phyloP scores from a whole-genome alignment of 2,113 vertebrate species.

The Rhinoptilus africanus region DNA sequence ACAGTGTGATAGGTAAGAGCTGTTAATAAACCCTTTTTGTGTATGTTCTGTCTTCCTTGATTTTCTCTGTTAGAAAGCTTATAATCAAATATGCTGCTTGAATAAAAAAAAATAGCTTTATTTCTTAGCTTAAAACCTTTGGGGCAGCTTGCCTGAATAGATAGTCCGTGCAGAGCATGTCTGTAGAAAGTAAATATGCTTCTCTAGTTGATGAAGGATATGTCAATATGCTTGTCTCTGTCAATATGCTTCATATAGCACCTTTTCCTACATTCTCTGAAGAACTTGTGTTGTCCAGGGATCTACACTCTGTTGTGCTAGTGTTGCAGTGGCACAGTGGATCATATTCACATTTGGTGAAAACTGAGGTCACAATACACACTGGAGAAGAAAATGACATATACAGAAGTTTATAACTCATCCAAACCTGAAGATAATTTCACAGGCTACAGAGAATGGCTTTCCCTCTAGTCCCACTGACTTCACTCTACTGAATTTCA shows the following conservation, averaged over 20 bases:
- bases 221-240: not conserved
- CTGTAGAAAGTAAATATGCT: not conserved
- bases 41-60: not conserved
- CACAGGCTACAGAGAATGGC: not conserved
- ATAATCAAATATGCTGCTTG: not conserved
- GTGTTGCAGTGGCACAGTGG: no score
- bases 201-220: not conserved
- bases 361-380: not conserved
- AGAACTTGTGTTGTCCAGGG: not conserved
- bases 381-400: not conserved
- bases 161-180: not conserved
- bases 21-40: not conserved
- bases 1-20: not conserved
- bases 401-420: not conserved
- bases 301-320: not conserved
- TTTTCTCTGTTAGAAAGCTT: not conserved
- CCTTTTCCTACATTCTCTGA: not conserved
- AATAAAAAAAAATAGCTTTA: not conserved
- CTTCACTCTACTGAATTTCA: not conserved
- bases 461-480: not conserved
- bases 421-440: not conserved
- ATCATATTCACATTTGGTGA: not conserved
- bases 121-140: not conserved
- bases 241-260: not conserved
- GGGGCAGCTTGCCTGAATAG: not conserved